Percentiles rank a stretch among this genome's conserved stretches.
Evolutionary conservation across 2,113 vertebrate species (phyloP).

Genomic region (Perccottus glenii): DNA sequence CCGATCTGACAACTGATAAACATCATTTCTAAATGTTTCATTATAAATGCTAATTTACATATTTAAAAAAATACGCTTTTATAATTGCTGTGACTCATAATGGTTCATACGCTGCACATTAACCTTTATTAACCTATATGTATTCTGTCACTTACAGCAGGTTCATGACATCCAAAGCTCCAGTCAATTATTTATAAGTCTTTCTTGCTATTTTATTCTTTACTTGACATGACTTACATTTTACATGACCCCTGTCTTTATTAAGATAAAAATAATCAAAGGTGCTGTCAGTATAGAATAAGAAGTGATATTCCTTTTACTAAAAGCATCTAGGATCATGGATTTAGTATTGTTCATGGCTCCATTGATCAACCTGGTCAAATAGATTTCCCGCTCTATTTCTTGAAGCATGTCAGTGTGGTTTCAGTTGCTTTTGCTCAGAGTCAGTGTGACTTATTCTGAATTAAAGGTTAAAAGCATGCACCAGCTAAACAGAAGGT

Average conservation of each 20-base stretch:
- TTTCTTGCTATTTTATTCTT: background rate
- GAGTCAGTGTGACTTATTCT: background rate
- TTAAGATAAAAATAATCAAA: background rate
- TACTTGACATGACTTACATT: background rate
- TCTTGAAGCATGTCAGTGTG: background rate
- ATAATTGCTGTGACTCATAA: background rate
- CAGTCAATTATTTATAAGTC: background rate
- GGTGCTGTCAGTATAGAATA: background rate
- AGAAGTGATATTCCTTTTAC: background rate
- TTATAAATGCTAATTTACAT: background rate
- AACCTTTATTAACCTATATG: constrained; percentile 8
- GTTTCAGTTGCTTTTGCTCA: background rate
- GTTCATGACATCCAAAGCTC: constrained; percentile 1
- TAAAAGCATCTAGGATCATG: too few species aligned
- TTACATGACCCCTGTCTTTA: background rate
- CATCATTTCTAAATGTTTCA: too few species aligned
- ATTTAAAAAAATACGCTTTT: background rate
- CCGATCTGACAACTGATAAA: too few species aligned
- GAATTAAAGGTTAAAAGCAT: background rate
- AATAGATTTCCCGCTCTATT: background rate
- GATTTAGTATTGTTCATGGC: background rate
- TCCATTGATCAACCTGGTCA: background rate
- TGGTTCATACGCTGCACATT: background rate
- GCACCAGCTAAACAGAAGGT: background rate
- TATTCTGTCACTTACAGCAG: background rate